Evolutionary conservation across 2,113 vertebrate genomes (phyloP).

Genomic region (Micromys minutus): DNA sequence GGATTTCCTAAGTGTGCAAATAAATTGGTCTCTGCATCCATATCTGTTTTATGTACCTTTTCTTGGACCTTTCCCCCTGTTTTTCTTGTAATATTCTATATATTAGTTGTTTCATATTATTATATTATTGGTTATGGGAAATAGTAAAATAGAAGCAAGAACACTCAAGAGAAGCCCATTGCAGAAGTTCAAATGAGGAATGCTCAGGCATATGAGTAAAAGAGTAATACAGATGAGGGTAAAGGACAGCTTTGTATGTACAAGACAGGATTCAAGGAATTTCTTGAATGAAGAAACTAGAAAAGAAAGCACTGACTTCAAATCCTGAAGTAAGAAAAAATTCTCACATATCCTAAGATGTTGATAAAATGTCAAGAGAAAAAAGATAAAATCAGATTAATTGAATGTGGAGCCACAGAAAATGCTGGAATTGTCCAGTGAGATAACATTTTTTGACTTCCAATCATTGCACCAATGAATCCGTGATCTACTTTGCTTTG

Average conservation of each 20-base stretch:
- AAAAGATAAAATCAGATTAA: not conserved
- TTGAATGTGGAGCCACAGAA: not conserved
- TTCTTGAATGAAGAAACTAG: not conserved
- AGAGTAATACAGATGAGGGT: not conserved
- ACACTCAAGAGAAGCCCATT: not conserved
- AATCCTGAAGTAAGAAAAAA: not conserved
- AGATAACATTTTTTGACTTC: not conserved
- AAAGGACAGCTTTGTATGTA: not conserved
- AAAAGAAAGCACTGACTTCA: not conserved
- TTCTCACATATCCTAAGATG: not conserved
- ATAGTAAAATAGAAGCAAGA: not conserved
- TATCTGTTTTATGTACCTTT: not conserved
- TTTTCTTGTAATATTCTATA: not conserved
- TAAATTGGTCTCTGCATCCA: not conserved
- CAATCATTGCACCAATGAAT: constrained; percentile 5
- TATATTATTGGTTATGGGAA: not conserved
- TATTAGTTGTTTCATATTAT: not conserved
- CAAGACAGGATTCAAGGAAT: not conserved
- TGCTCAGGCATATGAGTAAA: no score
- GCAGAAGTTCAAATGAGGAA: not conserved
- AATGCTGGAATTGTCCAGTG: not conserved
- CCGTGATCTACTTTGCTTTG: not conserved
- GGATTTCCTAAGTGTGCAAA: not conserved
- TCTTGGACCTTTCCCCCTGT: not conserved
- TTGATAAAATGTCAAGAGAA: not conserved